Percentiles rank a stretch among this genome's conserved stretches.
These are phyloP conservation scores for Gymnopithys bicolor DNA, from an alignment of 2,797 vertebrate species.

Conservation along the genomic window DNA sequence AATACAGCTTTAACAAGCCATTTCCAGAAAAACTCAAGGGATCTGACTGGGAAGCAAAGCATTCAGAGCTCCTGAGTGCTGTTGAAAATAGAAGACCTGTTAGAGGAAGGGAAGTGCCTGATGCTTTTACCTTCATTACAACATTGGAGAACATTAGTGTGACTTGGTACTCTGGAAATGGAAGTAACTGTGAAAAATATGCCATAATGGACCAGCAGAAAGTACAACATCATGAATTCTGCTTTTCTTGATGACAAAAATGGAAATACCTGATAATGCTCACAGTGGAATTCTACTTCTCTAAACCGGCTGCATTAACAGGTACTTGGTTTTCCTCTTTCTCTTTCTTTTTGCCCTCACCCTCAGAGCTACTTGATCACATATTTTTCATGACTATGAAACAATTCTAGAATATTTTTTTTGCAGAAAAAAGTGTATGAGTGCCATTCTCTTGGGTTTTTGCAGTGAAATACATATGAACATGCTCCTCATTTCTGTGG, in stretches of 20 bases:
- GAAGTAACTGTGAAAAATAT: background rate
- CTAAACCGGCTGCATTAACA: background rate
- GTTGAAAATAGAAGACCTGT: background rate
- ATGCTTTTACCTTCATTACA: background rate
- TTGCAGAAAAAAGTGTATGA: background rate
- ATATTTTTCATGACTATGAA: conserved; percentile 28
- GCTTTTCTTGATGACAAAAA: conserved; percentile 11
- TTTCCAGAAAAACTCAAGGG: background rate
- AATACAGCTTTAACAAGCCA: background rate
- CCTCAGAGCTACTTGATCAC: background rate
- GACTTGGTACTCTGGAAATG: background rate
- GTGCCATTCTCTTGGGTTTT: background rate
- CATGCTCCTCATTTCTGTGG: background rate
- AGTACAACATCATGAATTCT: background rate
- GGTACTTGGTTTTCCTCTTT: background rate
- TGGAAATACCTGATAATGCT: background rate
- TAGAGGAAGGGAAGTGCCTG: background rate
- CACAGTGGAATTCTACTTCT: background rate
- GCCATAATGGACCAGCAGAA: background rate
- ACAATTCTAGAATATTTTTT: conserved; percentile 4
- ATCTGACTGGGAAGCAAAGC: background rate
- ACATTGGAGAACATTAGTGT: background rate
- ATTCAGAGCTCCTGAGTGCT: background rate
- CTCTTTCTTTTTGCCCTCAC: background rate
- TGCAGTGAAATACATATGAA: background rate